Evolutionary conservation across 2,888 invertebrate genomes (phyloP).

Genomic region (Eristalis tenax): DNA sequence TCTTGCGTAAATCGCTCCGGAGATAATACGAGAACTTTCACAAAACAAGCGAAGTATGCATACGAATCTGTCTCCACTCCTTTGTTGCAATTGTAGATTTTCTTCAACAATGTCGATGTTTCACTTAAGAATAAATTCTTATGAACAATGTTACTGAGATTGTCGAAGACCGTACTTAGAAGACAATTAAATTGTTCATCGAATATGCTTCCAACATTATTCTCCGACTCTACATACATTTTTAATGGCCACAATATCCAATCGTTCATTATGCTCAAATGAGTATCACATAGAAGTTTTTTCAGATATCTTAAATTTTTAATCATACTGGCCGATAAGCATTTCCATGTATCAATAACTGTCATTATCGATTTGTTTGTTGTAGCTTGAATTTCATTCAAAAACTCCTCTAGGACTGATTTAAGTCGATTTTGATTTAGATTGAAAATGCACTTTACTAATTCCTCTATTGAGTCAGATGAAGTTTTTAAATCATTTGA

Average conservation of each 20-base stretch:
- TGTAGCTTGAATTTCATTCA: neutral
- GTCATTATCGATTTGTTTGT: neutral
- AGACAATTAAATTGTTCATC: conserved; percentile 75
- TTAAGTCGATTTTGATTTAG: conserved; percentile 13
- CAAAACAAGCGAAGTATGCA: conserved; percentile 41
- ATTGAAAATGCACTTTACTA: conserved; percentile 24
- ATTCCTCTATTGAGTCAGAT: conserved; percentile 9
- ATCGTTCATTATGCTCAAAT: conserved; percentile 72
- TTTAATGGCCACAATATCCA: conserved; percentile 79
- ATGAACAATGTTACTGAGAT: conserved; percentile 3
- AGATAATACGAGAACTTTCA: conserved; percentile 13
- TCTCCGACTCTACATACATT: conserved; percentile 45
- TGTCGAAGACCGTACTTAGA: conserved; percentile 8
- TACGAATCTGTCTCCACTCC: conserved; percentile 8
- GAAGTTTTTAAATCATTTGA: neutral
- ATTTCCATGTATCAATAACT: conserved; percentile 74
- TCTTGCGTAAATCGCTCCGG: neutral
- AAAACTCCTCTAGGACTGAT: conserved; percentile 25
- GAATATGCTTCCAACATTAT: conserved; percentile 75
- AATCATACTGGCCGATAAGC: conserved; percentile 74
- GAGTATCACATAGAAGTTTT: conserved; percentile 11
- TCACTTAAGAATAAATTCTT: conserved; percentile 34
- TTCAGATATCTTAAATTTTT: conserved; percentile 71
- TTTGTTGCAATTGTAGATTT: conserved; percentile 23
- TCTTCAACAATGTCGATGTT: conserved; percentile 25